Base-by-base conservation (phyloP, 1,140 invertebrate genomes). In the Zaprionus kolodkinae region DNA sequence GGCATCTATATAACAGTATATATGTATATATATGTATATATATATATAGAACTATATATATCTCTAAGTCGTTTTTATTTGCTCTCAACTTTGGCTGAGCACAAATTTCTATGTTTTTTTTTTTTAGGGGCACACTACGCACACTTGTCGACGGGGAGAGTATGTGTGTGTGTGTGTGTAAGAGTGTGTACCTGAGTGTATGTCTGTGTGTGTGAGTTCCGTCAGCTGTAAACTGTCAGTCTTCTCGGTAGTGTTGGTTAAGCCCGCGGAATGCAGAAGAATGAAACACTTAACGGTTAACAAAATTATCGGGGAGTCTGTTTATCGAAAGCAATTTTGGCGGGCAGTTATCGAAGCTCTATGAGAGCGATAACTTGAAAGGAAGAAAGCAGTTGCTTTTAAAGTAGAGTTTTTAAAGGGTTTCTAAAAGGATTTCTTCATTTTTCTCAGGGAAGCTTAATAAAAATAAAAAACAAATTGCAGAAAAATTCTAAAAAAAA, bases 191-290 rank as follows among this genome's bases (percentile, higher is more conserved):
- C 21, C 21, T 21, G 21, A 21, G 33, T 50, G 12, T 50, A 17
- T 40, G 38, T n/a, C n/a, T 56, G 11, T 56, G 17, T 56, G 50
- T 43, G 30, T 43, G 30, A 6, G 11, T 6, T n/a, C 30, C 60
- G 60, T 27, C n/a, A 50, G 25, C 38, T 38, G 45, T 21, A 15
- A 50, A 17, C 68, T 66, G 69, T 65, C 69, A 72, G 30, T n/a
- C 33, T 15, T 9, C 6, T 10, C 13, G 21, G 17, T 33, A 65
- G 61, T 72, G 69, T 52, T 72, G 55, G 30, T 30, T n/a, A 72
- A 66, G 25, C 4, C 9, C 27, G 3, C 10, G 13, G 38, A 12
- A 17, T 45, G n/a, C n/a, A 45, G 21, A 2, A 15, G n/a, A 17
- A 45, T 45, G 40, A 3, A 45, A 45, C n/a, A 45, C n/a, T 7